These are phyloP conservation scores for Lepilemur septentrionalis DNA, from an alignment of 2,797 vertebrate species.

Conservation along the genomic window DNA sequence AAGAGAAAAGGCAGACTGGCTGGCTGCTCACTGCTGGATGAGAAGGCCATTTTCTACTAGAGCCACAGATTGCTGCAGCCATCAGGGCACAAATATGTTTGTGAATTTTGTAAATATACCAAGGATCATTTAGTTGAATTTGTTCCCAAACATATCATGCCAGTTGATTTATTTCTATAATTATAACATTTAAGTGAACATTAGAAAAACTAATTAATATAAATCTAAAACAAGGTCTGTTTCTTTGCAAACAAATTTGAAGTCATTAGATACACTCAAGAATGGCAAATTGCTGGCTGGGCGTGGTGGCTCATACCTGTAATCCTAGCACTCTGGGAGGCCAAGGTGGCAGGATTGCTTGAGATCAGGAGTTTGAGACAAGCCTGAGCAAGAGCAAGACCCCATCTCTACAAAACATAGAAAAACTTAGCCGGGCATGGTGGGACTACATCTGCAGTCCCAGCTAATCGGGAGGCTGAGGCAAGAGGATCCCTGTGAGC, in stretches of 20 bases:
- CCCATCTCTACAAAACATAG: too few species aligned
- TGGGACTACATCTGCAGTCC: too few species aligned
- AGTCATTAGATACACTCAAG: background rate
- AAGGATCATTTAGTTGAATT: background rate
- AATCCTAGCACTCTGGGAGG: too few species aligned
- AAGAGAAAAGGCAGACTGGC: background rate
- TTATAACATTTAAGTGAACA: background rate
- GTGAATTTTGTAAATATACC: background rate
- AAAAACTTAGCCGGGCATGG: too few species aligned
- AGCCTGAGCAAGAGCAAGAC: too few species aligned
- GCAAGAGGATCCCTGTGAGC: too few species aligned
- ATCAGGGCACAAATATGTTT: background rate
- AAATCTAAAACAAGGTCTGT: background rate
- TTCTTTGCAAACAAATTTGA: background rate
- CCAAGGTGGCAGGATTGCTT: too few species aligned
- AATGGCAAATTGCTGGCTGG: background rate
- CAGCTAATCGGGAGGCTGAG: too few species aligned
- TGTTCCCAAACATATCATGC: background rate
- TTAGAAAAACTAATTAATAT: background rate
- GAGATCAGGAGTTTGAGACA: too few species aligned
- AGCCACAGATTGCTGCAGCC: background rate
- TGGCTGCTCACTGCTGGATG: background rate
- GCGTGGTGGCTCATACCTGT: too few species aligned
- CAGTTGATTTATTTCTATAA: background rate
- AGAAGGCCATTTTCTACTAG: background rate